Evolutionary conservation across 1,140 invertebrate species (phyloP), one percentile per base, ranked within the genome.

Genomic region (Geopemphigus sp.): DNA sequence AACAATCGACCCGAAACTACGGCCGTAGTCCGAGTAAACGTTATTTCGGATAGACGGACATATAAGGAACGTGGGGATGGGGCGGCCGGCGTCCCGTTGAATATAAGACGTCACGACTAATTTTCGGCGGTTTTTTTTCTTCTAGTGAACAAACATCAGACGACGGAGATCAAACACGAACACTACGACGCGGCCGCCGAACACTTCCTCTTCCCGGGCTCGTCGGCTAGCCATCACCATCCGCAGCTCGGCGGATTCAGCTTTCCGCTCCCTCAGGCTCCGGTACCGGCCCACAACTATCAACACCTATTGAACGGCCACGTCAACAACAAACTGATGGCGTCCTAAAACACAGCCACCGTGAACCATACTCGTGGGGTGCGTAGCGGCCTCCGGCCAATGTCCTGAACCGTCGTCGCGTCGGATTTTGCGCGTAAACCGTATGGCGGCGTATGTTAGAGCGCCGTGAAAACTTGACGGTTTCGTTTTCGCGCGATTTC

Each of bases 261-360:
- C 50, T 78, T 78, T 19, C 74, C 74, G 56, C 22, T 72, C 1
- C 70, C 76, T 15, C 45, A 64, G 47, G 26, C 81, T 32, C 76
- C 82, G 12, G 57, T 78, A 39, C 29, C 57, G 15, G 78, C 56
- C 29, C 81, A 78, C 73, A 68, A 74, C 53, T 76, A 64, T 47
- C 82, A 82, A 54, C 82, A 82, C 57, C 80, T 82, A 63, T 57
- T 82, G 50, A 81, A 81, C 45, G 81, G 74, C 0, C 74, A 63
- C 74, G 22, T 29, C 74, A 78, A 78, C 74, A 78, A 78, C 17
- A 78, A 78, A n/a, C 45, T 78, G 57, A 78, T 78, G 74, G 74
- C 74, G 32, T 78, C 74, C 15, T 78, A 78, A 29, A 63, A 1
- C 5, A 5, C 39, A 61, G 26, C 59, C 14, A 8, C 10, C 15